phyloP scores from a whole-genome alignment of 2,888 invertebrate species.

The Eledona agricola region DNA sequence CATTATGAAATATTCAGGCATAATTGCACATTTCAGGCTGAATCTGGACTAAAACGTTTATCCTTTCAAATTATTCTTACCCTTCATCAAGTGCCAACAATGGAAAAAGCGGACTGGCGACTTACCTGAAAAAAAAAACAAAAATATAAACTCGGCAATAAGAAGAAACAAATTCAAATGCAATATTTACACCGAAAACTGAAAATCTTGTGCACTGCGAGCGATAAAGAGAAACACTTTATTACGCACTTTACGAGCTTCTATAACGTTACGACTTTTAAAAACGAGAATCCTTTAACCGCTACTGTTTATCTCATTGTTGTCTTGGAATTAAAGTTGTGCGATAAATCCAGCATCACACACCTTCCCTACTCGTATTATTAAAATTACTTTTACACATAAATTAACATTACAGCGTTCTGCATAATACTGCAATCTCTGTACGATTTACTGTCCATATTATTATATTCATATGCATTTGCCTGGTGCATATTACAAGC shows the following conservation, averaged over 20 bases:
- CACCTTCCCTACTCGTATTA: constrained; percentile 6
- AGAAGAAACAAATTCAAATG: constrained; percentile 37
- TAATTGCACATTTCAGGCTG: constrained; percentile 35
- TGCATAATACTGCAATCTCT: constrained; percentile 12
- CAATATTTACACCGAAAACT: constrained; percentile 35
- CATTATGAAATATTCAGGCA: constrained; percentile 37
- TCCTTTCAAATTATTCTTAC: constrained; percentile 10
- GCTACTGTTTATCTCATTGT: constrained; percentile 37
- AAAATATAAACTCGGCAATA: constrained; percentile 20
- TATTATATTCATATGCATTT: not conserved
- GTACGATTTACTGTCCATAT: constrained; percentile 10
- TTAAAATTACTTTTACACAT: constrained; percentile 16
- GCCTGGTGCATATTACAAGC: too few species aligned
- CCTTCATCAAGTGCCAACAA: constrained; percentile 1
- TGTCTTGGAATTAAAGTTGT: too few species aligned
- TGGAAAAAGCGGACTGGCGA: not conserved
- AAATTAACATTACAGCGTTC: constrained; percentile 15
- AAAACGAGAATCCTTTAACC: constrained; percentile 34
- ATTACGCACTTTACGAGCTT: constrained; percentile 39
- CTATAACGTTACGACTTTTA: constrained; percentile 35
- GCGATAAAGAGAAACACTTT: constrained; percentile 45
- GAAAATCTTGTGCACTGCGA: constrained; percentile 33
- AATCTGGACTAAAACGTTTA: constrained; percentile 18
- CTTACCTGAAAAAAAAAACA: constrained; percentile 40
- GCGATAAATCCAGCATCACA: constrained; percentile 1